These are phyloP conservation scores for Pica pica DNA, from an alignment of 2,113 vertebrate genomes.

Conservation along the genomic window DNA sequence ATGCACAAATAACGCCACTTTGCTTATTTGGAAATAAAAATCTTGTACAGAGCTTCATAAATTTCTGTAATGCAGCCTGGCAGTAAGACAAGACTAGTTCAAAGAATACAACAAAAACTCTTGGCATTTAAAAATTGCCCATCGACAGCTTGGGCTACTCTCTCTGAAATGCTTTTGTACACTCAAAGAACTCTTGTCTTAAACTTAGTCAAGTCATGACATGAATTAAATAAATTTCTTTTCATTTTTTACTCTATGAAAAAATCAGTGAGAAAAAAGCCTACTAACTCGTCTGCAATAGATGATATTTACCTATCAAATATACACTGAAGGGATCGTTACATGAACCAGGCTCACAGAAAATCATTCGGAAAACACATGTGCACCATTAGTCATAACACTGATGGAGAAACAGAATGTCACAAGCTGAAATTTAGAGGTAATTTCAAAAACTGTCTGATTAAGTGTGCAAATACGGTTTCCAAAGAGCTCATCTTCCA, in stretches of 20 bases:
- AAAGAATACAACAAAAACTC: not conserved
- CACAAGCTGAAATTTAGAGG: not conserved
- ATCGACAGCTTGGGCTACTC: not conserved
- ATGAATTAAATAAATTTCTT: not conserved
- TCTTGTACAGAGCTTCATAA: not conserved
- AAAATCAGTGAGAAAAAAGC: not conserved
- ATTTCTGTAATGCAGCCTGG: not conserved
- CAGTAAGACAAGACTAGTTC: not conserved
- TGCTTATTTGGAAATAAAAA: not conserved
- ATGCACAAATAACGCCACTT: not conserved
- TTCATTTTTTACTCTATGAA: not conserved
- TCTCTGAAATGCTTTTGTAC: not conserved
- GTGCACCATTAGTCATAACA: not conserved
- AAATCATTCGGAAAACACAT: not conserved
- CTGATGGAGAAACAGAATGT: not conserved
- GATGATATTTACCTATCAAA: not conserved
- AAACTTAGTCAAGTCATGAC: not conserved
- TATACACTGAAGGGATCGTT: not conserved
- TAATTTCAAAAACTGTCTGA: not conserved
- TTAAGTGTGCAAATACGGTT: not conserved
- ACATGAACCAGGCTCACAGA: not conserved
- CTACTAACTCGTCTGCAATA: not conserved
- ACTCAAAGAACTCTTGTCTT: not conserved
- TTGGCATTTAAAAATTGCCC: not conserved
- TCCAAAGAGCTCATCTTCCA: not conserved